These are phyloP conservation scores for Panagrolaimus sp. DNA, from an alignment of 1,140 invertebrate genomes.

Conservation along the genomic window DNA sequence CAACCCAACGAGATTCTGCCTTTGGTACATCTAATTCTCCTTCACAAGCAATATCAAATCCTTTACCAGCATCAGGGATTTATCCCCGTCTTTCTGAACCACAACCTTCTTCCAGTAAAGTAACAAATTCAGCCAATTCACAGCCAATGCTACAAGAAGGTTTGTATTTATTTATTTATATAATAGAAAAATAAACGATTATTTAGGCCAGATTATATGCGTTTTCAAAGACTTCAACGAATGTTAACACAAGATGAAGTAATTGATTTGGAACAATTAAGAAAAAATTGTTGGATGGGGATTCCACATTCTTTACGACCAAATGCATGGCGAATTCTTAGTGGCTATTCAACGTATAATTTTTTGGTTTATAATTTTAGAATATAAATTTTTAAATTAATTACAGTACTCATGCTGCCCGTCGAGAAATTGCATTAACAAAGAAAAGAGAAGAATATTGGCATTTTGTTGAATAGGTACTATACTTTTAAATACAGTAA, in stretches of 20 bases:
- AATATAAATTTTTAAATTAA: too few species aligned
- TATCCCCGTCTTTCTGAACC: slow-evolving; percentile 40
- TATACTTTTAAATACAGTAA: too few species aligned
- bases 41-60: neutral
- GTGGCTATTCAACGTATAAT: slow-evolving; percentile 35
- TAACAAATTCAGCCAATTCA: neutral
- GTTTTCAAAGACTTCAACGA: slow-evolving; percentile 43
- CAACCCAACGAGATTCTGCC: slow-evolving; percentile 38
- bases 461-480: slow-evolving; percentile 60
- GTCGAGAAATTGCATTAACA: slow-evolving; percentile 71
- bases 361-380: too few species aligned
- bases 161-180: slow-evolving; percentile 5
- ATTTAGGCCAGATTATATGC: slow-evolving; percentile 27
- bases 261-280: slow-evolving; percentile 49
- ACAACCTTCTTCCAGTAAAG: neutral
- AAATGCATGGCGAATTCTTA: slow-evolving; percentile 51
- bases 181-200: neutral
- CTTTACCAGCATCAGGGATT: slow-evolving; percentile 17
- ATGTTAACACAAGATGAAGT: slow-evolving; percentile 28
- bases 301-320: slow-evolving; percentile 52
- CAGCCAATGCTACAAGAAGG: neutral
- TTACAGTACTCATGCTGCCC: slow-evolving; percentile 70
- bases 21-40: neutral
- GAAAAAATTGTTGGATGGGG: slow-evolving; percentile 57
- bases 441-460: slow-evolving; percentile 90